phyloP scores from a whole-genome alignment of 2,888 invertebrate genomes.

The Biston betularia region DNA sequence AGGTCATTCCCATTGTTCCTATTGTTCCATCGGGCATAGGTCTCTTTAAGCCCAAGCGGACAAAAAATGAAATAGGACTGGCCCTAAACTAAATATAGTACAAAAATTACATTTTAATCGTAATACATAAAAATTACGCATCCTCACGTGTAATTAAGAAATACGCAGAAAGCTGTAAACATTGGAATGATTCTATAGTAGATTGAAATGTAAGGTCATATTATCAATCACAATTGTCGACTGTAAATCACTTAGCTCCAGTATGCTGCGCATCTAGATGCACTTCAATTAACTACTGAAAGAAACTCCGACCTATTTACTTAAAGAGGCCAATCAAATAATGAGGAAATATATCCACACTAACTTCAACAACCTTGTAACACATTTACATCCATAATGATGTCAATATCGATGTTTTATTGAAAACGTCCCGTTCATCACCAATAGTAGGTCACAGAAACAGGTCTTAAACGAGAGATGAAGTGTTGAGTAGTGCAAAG shows the following conservation, averaged over 20 bases:
- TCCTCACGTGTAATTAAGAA: not conserved
- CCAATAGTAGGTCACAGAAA: conserved; percentile 64
- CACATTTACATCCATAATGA: conserved; percentile 53
- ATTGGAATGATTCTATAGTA: conserved; percentile 36
- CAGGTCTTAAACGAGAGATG: conserved; percentile 74
- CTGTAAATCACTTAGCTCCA: conserved; percentile 43
- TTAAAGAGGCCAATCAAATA: conserved; percentile 42
- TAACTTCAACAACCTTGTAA: conserved; percentile 49
- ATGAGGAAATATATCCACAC: conserved; percentile 42
- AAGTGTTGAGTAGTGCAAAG: conserved; percentile 80
- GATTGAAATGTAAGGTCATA: conserved; percentile 35
- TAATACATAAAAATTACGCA: no score
- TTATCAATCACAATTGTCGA: conserved; percentile 44
- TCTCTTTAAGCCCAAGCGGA: no score
- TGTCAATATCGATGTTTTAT: conserved; percentile 61
- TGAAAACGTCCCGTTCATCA: conserved; percentile 57
- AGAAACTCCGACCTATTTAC: conserved; percentile 42
- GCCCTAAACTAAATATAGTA: no score
- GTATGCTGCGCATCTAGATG: conserved; percentile 29
- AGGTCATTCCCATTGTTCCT: no score
- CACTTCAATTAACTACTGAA: conserved; percentile 40
- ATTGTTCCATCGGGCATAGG: no score
- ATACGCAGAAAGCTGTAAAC: conserved; percentile 32
- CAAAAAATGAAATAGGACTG: no score
- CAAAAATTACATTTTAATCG: no score